Percentiles rank a stretch among this genome's conserved stretches.
These are phyloP conservation scores for Sebastes elongatus DNA, from an alignment of 2,797 vertebrate species.

Conservation along the genomic window DNA sequence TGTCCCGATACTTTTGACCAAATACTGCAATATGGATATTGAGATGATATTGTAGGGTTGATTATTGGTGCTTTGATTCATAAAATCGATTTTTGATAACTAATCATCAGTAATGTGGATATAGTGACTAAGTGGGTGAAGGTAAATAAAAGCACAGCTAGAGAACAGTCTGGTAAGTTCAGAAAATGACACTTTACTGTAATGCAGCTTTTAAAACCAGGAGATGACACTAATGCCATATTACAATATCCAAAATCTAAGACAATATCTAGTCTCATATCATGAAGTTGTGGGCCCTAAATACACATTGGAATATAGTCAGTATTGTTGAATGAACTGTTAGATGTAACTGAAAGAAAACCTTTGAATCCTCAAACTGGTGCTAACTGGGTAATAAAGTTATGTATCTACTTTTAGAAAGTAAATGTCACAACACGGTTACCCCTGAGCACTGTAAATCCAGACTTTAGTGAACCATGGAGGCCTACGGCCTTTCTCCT, in stretches of 20 bases:
- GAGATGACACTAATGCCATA: too few species aligned
- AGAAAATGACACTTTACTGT: too few species aligned
- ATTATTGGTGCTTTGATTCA: too few species aligned
- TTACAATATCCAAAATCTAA: too few species aligned
- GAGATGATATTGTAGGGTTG: too few species aligned
- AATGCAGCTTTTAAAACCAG: too few species aligned
- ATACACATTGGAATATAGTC: background rate
- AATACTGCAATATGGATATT: too few species aligned
- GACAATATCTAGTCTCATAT: too few species aligned
- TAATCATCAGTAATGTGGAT: too few species aligned
- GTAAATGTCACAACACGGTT: background rate
- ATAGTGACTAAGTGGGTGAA: too few species aligned
- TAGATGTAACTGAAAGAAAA: background rate
- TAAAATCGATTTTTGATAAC: too few species aligned
- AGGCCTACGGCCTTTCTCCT: constrained; percentile 16
- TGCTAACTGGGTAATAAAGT: background rate
- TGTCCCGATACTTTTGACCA: too few species aligned
- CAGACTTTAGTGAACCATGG: constrained; percentile 14
- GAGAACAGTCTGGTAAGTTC: background rate
- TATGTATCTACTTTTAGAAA: background rate
- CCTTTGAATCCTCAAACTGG: background rate
- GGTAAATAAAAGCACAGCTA: accelerated
- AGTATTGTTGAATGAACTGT: background rate
- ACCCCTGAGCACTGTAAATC: constrained; percentile 10
- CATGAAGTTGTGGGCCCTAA: background rate